Evolutionary conservation across 2,797 vertebrate genomes (phyloP).

Genomic region (Podargus strigoides): DNA sequence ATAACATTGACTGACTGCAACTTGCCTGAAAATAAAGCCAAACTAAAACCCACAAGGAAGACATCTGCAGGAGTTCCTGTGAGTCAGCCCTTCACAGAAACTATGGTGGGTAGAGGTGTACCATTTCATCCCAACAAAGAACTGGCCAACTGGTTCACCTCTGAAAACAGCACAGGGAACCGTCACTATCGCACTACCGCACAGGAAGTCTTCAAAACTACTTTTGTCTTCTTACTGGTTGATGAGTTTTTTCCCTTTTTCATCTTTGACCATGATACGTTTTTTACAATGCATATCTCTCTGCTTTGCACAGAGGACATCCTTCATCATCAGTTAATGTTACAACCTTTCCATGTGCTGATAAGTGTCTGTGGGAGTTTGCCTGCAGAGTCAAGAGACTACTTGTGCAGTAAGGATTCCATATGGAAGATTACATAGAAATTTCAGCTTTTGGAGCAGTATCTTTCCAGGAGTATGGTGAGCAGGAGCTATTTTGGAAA

Average conservation of each 20-base stretch:
- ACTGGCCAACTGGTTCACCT: background rate
- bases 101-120: background rate
- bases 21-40: background rate
- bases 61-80: fast-evolving
- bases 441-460: background rate
- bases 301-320: background rate
- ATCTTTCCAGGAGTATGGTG: background rate
- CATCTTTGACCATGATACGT: fast-evolving
- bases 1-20: background rate
- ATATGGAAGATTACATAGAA: background rate
- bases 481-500: background rate
- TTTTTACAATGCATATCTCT: fast-evolving
- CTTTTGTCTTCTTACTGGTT: background rate
- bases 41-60: background rate
- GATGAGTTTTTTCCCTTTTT: background rate
- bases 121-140: background rate
- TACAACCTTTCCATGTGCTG: background rate
- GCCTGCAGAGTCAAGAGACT: background rate
- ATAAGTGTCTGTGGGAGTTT: background rate
- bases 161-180: background rate
- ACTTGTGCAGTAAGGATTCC: background rate
- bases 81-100: background rate
- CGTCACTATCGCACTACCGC: background rate
- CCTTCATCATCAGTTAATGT: background rate
- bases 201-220: background rate